Conservation (phyloP, 2,888 invertebrate species). For the Nipponacmea schrenckii region DNA sequence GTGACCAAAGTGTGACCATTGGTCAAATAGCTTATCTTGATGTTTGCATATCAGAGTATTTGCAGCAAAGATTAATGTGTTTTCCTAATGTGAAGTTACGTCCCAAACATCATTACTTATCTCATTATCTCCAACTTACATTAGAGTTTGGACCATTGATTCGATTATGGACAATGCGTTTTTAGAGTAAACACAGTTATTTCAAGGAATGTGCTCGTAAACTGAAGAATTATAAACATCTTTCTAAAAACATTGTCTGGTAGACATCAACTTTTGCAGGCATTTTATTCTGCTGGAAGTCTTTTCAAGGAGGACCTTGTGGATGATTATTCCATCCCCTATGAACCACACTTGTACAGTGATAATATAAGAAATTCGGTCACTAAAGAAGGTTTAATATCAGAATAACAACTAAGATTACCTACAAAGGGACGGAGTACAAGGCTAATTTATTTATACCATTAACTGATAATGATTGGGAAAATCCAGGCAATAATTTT, state of each 20-base stretch:
- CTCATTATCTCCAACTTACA: conserved; percentile 29
- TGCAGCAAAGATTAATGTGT: conserved; percentile 10
- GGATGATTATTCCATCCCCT: not conserved
- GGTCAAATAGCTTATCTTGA: conserved; percentile 21
- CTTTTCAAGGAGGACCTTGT: not conserved
- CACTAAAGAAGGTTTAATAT: not conserved
- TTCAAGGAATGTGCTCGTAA: conserved; percentile 32
- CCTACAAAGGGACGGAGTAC: too few relatives aligned
- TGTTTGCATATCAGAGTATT: conserved; percentile 19
- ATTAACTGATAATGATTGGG: too few relatives aligned
- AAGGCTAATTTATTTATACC: too few relatives aligned
- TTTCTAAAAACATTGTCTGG: too few relatives aligned
- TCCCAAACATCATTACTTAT: conserved; percentile 30
- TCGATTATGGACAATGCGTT: conserved; percentile 33
- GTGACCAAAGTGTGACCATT: too few relatives aligned
- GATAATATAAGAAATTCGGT: not conserved
- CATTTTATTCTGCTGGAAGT: not conserved
- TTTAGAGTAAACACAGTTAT: conserved; percentile 35
- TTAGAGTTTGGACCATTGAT: too few relatives aligned
- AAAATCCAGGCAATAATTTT: not conserved
- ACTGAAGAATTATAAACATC: conserved; percentile 31
- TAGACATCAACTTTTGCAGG: not conserved
- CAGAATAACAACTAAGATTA: not conserved
- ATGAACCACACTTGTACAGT: not conserved
- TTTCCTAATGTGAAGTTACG: conserved; percentile 17